Base-by-base conservation (phyloP, 2,888 invertebrate genomes). In the Netelia melanura region DNA sequence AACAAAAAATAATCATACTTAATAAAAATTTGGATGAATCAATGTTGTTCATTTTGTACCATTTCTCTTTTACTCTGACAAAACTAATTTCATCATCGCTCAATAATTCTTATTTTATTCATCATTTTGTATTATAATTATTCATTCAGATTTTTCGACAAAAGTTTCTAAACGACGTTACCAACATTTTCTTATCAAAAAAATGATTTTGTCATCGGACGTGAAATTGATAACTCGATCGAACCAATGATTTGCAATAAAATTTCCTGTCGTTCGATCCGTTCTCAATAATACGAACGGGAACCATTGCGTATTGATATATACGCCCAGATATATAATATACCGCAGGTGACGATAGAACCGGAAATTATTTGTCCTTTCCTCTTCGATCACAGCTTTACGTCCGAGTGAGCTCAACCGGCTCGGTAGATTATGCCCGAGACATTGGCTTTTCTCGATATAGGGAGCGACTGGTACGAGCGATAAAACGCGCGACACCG, bases 381-480 rank as follows among this genome's bases (percentile, higher is more conserved):
- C 79, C 79, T 82, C 76, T 65, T 79, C 85, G 85, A 85, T 85
- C 85, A 79, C 75, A 75, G 64, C 56, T 85, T 82, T 71, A 80
- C 82, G 79, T 82, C 65, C 76, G 79, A 85, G 64, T 75, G 78
- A 85, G 75, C 79, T 67, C 44, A 74, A 75, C 74, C 81, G 58
- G 58, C 78, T 56, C 70, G 75, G 65, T 79, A 76, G 82, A 85
- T 85, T 85, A 85, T 85, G 52, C 79, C 67, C 85, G 75, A 82
- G 82, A 85, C 85, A 82, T 85, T 85, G 85, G 76, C 44, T 77
- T 83, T 85, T 81, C 64, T 17, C 44, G 71, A 52, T 52, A 74
- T 80, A 80, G 72, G 58, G 72, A 58, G 38, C 82, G 85, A 79
- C 82, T 80, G 85, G 76, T 80, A 82, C 61, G 82, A 71, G 82